phyloP scores from a whole-genome alignment of 2,888 invertebrate genomes.

The Dasypolia templi region DNA sequence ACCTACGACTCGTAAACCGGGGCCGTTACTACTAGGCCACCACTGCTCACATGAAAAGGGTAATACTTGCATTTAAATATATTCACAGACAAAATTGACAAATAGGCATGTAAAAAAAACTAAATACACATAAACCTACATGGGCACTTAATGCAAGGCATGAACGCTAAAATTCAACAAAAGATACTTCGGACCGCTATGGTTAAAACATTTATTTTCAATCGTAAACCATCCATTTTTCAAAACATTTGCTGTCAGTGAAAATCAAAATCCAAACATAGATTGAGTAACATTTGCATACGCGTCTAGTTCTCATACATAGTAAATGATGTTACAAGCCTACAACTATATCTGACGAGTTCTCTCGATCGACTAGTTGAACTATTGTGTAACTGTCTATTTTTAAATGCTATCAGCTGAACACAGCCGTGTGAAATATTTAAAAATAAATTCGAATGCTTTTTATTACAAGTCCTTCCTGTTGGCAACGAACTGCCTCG shows the following conservation, averaged over 20 bases:
- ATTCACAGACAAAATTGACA: slow-evolving; percentile 6
- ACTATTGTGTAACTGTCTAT: slow-evolving; percentile 22
- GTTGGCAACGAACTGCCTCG: too few relatives aligned
- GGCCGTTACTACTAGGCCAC: too few relatives aligned
- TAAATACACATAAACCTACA: too few relatives aligned
- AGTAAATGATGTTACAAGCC: slow-evolving; percentile 16
- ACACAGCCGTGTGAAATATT: slow-evolving; percentile 4
- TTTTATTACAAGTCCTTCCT: not conserved
- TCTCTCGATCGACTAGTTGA: slow-evolving; percentile 7
- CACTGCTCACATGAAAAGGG: not conserved
- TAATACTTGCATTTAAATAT: not conserved
- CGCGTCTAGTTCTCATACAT: slow-evolving; percentile 29
- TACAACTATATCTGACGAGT: not conserved
- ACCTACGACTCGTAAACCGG: too few relatives aligned
- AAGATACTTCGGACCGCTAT: slow-evolving; percentile 1
- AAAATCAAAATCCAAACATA: slow-evolving; percentile 21
- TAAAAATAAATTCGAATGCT: not conserved
- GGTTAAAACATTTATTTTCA: slow-evolving; percentile 18
- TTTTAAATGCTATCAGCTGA: slow-evolving; percentile 16
- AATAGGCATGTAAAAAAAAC: too few relatives aligned
- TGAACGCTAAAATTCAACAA: slow-evolving; percentile 6
- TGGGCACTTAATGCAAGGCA: too few relatives aligned
- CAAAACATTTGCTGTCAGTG: not conserved
- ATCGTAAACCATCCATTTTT: not conserved
- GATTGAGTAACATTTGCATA: slow-evolving; percentile 26